A percentile compares a stretch with the other conserved stretches of the same genome.
Evolutionary conservation across 2,888 invertebrate species (phyloP).

Genomic region (Chouioia cunea): DNA sequence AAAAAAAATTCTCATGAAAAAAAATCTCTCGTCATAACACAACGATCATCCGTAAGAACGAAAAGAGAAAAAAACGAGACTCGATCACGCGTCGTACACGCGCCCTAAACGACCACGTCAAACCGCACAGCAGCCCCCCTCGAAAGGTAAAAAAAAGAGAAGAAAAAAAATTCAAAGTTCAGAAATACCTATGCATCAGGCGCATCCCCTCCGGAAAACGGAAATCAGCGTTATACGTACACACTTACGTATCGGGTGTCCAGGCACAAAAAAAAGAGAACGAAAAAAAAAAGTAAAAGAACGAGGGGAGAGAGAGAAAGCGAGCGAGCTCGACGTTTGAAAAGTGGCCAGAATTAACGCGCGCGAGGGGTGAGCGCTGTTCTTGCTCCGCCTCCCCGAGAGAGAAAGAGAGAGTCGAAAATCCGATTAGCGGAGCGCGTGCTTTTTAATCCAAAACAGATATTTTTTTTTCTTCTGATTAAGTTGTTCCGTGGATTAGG

Average conservation of each 20-base stretch:
- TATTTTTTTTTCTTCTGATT: constrained; percentile 2
- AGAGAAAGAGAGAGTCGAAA: constrained; percentile 33
- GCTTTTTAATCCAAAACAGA: constrained; percentile 37
- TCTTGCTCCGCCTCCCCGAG: not conserved
- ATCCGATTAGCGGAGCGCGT: constrained; percentile 54
- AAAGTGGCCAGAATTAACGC: constrained; percentile 66
- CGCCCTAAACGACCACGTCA: constrained; percentile 12
- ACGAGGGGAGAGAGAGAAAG: constrained; percentile 15
- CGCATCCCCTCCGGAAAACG: constrained; percentile 52
- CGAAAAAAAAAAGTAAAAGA: constrained; percentile 33
- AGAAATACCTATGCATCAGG: too few species aligned
- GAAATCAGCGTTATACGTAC: constrained; percentile 56
- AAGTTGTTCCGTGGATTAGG: constrained; percentile 16
- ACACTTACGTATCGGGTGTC: constrained; percentile 60
- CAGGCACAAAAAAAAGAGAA: constrained; percentile 51
- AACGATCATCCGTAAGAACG: constrained; percentile 32
- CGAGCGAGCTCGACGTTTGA: constrained; percentile 55
- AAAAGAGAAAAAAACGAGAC: constrained; percentile 7
- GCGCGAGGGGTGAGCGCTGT: constrained; percentile 42
- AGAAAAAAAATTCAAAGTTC: too few species aligned
- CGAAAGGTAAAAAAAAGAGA: not conserved
- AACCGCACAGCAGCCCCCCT: too few species aligned
- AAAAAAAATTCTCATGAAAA: constrained; percentile 29
- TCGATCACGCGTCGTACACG: constrained; percentile 8
- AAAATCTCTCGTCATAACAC: constrained; percentile 42